Evolutionary conservation across 2,888 invertebrate species (phyloP).

Genomic region (Protodeltote pygarga): DNA sequence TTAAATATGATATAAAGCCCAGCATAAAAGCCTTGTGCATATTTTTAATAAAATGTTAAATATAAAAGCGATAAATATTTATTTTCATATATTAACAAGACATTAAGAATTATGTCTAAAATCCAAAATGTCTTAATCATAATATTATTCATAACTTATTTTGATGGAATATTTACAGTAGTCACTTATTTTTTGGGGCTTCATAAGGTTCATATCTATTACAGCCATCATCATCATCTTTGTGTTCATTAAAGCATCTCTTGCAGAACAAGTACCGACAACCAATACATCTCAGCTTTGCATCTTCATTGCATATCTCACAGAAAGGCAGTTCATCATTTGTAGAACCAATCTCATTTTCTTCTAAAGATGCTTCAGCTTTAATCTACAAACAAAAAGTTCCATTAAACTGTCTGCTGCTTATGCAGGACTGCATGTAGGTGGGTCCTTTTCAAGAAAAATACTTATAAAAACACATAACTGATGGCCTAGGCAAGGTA

Average conservation of each 20-base stretch:
- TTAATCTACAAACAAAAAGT: conserved; percentile 61
- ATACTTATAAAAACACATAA: no score
- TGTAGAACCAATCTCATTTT: conserved; percentile 57
- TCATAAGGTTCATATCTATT: conserved; percentile 72
- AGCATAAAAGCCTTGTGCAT: no score
- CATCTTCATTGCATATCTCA: conserved; percentile 94
- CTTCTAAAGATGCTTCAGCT: conserved; percentile 66
- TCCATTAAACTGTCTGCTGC: no score
- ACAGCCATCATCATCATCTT: conserved; percentile 88
- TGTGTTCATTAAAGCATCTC: conserved; percentile 91
- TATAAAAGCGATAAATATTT: no score
- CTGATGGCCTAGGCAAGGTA: no score
- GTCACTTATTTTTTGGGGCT: conserved; percentile 53
- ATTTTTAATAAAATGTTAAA: no score
- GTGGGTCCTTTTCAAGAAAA: no score
- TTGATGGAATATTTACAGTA: neutral
- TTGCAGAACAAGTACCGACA: conserved; percentile 94
- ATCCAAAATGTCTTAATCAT: no score
- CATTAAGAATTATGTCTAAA: conserved; percentile 6
- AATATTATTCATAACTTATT: no score
- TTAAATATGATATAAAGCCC: no score
- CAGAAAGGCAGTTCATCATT: conserved; percentile 92
- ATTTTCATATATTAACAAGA: no score
- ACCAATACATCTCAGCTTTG: conserved; percentile 90
- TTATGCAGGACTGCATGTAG: no score